Conservation (phyloP, 2,797 vertebrate genomes). For the Hyperoplus lanceolatus region DNA sequence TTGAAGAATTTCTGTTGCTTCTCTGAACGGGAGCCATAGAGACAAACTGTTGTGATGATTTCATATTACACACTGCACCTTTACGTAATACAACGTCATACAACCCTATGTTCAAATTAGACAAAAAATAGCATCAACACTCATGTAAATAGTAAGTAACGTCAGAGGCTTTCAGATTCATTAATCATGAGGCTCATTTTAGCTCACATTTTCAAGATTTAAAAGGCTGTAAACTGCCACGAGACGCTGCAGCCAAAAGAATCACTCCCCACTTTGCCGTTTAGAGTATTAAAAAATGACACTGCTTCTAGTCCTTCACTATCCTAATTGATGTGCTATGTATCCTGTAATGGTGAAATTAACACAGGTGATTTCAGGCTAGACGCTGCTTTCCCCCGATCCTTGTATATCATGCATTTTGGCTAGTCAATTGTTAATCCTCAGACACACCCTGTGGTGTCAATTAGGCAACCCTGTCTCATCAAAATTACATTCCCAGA, state of each 20-base stretch:
- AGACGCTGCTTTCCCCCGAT: too few relatives aligned
- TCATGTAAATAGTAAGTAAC: conserved; percentile 35
- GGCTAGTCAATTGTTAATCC: too few relatives aligned
- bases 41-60: conserved; percentile 1
- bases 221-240: conserved; percentile 1
- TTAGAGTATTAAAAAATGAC: conserved; percentile 6
- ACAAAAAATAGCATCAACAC: conserved; percentile 36
- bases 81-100: neutral
- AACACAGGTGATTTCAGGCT: too few relatives aligned
- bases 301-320: neutral
- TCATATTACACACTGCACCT: neutral
- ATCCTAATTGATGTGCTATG: conserved; percentile 20
- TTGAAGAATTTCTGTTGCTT: too few relatives aligned
- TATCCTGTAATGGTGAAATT: neutral
- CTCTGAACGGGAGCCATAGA: neutral
- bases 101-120: conserved; percentile 15
- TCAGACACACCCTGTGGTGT: too few relatives aligned
- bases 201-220: conserved; percentile 31
- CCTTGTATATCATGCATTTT: too few relatives aligned
- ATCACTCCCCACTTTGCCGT: conserved; percentile 3
- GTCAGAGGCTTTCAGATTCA: conserved; percentile 9
- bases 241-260: too few relatives aligned
- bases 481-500: too few relatives aligned
- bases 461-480: too few relatives aligned
- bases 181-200: conserved; percentile 33